Evolutionary conservation across 2,888 invertebrate genomes (phyloP).

Genomic region (Brachypterus glaber): DNA sequence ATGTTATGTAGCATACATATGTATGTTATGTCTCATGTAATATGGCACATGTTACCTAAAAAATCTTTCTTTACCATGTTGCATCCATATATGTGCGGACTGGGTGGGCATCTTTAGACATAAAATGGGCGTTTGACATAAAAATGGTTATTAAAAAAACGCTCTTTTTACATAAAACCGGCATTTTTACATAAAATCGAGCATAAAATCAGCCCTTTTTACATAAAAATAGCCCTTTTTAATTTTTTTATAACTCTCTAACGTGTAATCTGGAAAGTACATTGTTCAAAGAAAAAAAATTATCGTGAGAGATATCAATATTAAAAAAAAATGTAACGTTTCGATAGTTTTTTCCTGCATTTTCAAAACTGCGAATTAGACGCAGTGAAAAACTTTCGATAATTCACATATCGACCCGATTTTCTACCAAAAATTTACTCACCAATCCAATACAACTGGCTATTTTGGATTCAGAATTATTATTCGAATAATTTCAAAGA

Average conservation of each 20-base stretch:
- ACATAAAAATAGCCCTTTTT: too few relatives aligned
- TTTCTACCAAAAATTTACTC: constrained; percentile 72
- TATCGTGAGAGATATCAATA: constrained; percentile 43
- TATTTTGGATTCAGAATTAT: constrained; percentile 72
- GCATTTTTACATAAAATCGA: too few relatives aligned
- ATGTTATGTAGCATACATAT: too few relatives aligned
- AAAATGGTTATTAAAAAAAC: too few relatives aligned
- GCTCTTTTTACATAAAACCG: too few relatives aligned
- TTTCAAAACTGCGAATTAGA: constrained; percentile 81
- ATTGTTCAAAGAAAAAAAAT: constrained; percentile 22
- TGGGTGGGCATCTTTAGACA: too few relatives aligned
- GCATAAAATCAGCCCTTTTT: too few relatives aligned
- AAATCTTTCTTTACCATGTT: too few relatives aligned
- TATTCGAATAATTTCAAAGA: constrained; percentile 59
- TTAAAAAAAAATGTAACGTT: constrained; percentile 42
- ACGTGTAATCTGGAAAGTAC: constrained; percentile 56
- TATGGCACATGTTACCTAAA: too few relatives aligned
- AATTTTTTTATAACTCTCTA: constrained; percentile 51
- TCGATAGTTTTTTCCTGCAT: constrained; percentile 67
- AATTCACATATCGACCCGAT: constrained; percentile 66
- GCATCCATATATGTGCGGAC: too few relatives aligned
- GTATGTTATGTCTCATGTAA: too few relatives aligned
- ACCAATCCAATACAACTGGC: constrained; percentile 80
- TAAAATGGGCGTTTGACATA: too few relatives aligned
- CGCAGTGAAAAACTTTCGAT: constrained; percentile 70